Evolutionary conservation across 1,140 invertebrate genomes (phyloP).

Genomic region (Phortica variegata): DNA sequence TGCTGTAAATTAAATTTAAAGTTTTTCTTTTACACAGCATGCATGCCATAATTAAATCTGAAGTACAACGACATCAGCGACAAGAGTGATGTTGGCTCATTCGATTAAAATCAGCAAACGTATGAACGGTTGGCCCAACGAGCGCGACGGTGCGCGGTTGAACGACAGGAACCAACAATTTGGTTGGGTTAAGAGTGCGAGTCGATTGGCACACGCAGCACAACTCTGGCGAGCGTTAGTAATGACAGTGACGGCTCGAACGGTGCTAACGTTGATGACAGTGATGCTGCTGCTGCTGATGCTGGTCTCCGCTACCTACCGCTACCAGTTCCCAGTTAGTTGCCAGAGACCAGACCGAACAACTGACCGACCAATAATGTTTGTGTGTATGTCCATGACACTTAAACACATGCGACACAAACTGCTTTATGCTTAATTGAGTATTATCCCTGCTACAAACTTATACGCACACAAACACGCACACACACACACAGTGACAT

Average conservation of each 20-base stretch:
- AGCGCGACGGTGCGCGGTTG: too few species aligned
- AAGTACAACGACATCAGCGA: conserved; percentile 17
- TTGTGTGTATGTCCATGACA: conserved; percentile 38
- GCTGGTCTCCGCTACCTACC: neutral
- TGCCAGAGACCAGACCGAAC: neutral
- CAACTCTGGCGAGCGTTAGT: conserved; percentile 1
- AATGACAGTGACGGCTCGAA: conserved; percentile 11
- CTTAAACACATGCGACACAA: conserved; percentile 46
- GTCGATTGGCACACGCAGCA: neutral
- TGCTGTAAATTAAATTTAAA: conserved; percentile 40
- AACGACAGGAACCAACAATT: neutral
- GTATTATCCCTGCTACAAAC: conserved; percentile 50
- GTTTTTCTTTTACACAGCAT: conserved; percentile 9
- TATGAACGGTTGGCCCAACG: too few species aligned
- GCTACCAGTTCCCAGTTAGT: neutral
- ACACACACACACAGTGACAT: neutral
- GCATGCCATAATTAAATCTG: conserved; percentile 38
- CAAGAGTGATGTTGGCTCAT: conserved; percentile 19
- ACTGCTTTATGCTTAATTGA: conserved; percentile 52
- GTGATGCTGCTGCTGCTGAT: neutral
- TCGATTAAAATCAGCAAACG: conserved; percentile 32
- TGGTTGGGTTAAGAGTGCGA: neutral
- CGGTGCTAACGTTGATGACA: conserved; percentile 18
- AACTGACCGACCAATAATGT: neutral
- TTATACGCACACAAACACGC: conserved; percentile 1